Evolutionary conservation across 1,140 invertebrate genomes (phyloP).

Genomic region (Stenopsyche tienmushanensis): DNA sequence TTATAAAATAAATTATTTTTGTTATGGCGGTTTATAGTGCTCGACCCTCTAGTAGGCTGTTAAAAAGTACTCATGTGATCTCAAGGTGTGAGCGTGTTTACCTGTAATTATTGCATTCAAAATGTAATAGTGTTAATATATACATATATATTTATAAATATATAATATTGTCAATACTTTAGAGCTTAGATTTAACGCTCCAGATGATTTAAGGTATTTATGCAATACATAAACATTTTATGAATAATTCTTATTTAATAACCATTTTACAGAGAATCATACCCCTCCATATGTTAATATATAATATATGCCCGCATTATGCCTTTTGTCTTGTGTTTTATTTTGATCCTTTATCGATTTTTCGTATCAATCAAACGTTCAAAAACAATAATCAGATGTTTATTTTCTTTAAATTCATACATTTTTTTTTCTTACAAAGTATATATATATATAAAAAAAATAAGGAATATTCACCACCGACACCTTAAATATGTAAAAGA

Average conservation of each 20-base stretch:
- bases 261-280: conserved; percentile 37
- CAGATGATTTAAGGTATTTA: conserved; percentile 40
- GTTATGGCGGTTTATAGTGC: conserved; percentile 8
- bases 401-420: too few species aligned
- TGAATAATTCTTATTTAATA: conserved; percentile 38
- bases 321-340: conserved; percentile 38
- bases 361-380: neutral
- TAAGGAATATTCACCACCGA: too few species aligned
- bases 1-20: conserved; percentile 17
- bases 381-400: neutral
- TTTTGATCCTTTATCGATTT: conserved; percentile 21
- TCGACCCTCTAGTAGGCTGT: conserved; percentile 36
- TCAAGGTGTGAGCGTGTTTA: conserved; percentile 42
- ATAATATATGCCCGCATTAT: conserved; percentile 40
- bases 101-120: conserved; percentile 42
- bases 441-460: too few species aligned
- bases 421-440: neutral
- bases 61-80: conserved; percentile 42
- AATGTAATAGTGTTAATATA: conserved; percentile 40
- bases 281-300: conserved; percentile 39
- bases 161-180: conserved; percentile 40
- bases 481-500: too few species aligned
- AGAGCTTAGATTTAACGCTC: conserved; percentile 36
- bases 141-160: conserved; percentile 26
- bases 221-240: conserved; percentile 34